Evolutionary conservation across 2,797 vertebrate species (phyloP).

Genomic region (Smutsia gigantea): DNA sequence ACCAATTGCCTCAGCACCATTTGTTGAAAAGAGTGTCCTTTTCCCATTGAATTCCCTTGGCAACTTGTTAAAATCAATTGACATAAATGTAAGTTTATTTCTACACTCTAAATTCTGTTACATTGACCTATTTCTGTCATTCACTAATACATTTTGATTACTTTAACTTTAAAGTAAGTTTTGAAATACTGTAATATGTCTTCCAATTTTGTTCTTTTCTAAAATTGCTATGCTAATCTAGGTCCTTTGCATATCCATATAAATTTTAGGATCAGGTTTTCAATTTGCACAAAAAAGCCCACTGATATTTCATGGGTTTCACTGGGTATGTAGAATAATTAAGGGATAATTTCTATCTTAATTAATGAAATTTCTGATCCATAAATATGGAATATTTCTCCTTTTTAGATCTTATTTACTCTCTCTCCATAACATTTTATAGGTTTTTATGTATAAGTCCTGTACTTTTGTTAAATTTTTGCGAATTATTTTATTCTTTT

Average conservation of each 20-base stretch:
- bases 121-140: neutral
- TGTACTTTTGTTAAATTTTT: constrained; percentile 30
- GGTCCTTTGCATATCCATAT: neutral
- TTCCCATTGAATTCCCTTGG: neutral
- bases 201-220: neutral
- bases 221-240: constrained; percentile 1
- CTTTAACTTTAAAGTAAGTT: neutral
- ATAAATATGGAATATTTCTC: neutral
- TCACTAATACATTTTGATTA: neutral
- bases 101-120: neutral
- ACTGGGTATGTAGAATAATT: neutral
- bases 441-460: neutral
- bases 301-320: neutral
- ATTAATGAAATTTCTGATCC: neutral
- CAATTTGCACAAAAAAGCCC: neutral
- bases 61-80: neutral
- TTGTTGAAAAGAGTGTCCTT: neutral
- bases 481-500: neutral
- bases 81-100: neutral
- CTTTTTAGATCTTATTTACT: neutral
- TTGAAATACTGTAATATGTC: neutral
- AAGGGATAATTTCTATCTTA: neutral
- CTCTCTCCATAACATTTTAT: neutral
- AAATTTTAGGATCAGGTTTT: neutral
- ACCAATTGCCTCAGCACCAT: neutral